Conservation (phyloP, 2,113 vertebrate species). For the Rousettus leschenaultii region DNA sequence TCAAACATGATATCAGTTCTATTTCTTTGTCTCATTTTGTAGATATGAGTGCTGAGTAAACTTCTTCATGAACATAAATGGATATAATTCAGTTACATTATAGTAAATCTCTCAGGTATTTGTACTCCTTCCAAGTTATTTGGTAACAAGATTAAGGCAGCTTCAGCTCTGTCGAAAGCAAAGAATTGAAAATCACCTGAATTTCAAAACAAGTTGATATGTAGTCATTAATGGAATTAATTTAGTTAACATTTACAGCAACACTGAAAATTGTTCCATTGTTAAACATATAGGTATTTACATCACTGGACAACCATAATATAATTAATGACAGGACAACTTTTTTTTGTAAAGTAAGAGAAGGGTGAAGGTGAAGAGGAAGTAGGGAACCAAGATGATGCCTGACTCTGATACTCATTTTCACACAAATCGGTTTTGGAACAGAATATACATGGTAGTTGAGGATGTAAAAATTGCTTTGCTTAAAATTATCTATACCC, state of each 20-base stretch:
- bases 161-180: background rate
- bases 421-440: background rate
- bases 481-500: background rate
- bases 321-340: background rate
- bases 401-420: background rate
- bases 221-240: background rate
- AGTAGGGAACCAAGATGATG: background rate
- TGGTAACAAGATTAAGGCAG: background rate
- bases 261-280: background rate
- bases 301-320: background rate
- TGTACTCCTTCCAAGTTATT: background rate
- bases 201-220: background rate
- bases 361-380: background rate
- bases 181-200: background rate
- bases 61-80: background rate
- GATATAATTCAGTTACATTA: background rate
- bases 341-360: background rate
- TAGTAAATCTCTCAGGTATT: background rate
- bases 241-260: background rate
- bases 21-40: background rate
- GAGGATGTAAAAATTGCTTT: background rate
- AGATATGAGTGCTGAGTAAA: background rate
- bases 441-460: background rate
- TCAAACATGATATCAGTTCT: background rate
- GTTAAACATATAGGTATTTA: background rate